These are phyloP conservation scores for Felis catus DNA, from an alignment of 2,113 vertebrate species.

Conservation along the genomic window DNA sequence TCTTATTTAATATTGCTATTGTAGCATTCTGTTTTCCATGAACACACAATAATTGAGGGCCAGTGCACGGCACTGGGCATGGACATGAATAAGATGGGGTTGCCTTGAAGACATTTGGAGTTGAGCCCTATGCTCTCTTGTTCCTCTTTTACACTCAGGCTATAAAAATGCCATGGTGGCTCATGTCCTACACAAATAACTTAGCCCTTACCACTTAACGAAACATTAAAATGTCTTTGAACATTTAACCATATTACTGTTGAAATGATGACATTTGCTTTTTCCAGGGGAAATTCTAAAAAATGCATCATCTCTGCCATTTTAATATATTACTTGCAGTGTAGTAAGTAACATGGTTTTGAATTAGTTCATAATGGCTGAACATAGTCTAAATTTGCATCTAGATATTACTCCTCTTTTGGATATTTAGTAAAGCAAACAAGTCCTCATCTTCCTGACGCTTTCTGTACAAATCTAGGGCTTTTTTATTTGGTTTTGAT, in stretches of 20 bases:
- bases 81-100: not conserved
- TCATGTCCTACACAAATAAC: not conserved
- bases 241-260: not conserved
- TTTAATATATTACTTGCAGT: not conserved
- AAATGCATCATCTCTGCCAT: not conserved
- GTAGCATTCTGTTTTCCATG: not conserved
- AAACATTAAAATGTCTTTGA: not conserved
- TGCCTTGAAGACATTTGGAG: not conserved
- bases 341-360: not conserved
- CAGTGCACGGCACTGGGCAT: not conserved
- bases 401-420: not conserved
- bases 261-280: not conserved
- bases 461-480: not conserved
- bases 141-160: not conserved
- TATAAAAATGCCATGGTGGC: not conserved
- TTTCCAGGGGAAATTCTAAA: not conserved
- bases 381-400: not conserved
- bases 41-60: not conserved
- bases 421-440: constrained; percentile 12
- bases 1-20: not conserved
- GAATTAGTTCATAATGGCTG: not conserved
- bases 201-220: not conserved
- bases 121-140: not conserved
- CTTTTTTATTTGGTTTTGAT: not conserved
- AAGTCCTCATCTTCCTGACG: not conserved